Evolutionary conservation across 1,140 invertebrate species (phyloP), one percentile per base, ranked within the genome.

Genomic region (Grapholita molesta): DNA sequence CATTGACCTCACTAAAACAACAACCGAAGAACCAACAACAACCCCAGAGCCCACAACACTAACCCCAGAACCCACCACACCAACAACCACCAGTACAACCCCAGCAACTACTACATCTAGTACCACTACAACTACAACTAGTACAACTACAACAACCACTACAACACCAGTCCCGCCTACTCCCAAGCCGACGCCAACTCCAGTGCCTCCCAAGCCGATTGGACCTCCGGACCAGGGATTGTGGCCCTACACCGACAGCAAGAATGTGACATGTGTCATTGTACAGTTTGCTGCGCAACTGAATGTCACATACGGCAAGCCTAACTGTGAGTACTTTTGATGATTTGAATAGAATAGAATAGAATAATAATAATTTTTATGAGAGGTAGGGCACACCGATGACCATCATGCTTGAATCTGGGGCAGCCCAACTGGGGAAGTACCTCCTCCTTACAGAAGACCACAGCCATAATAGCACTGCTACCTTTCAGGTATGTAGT

Each of bases 201-300:
- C 89, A 2, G 71, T 84, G 5, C 87, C 93, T 0, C 66, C 82
- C 15, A 78, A 85, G 7, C 89, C 93, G 0, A 77, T 87, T 30
- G 91, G 93, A 21, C 71, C 82, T 11, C 91, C 94, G n/a, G 77
- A 84, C 6, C 84, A 85, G 32, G 93, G 93, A 24, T 92, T 82
- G 69, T 95, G 95, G 95, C 57, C 71, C 0, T 90, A 79, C 70
- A 85, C 83, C 0, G 86, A 92, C 52, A 48, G 72, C 3, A 84
- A 77, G 6, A 93, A 92, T 69, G 79, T 86, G 2, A 92, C 92
- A 5, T 95, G 95, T 76, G 93, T 96, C 42, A 78, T 95, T 12
- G 78, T 94, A 1, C 85, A 93, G 81, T 94, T 95, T 93, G 94
- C 94, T 3, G 91, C 93, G 9, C 93, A 94, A 67, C 80, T 95